Conservation (phyloP, 53 echinoderm and acorn worm species). For the Echinarachnius parma region DNA sequence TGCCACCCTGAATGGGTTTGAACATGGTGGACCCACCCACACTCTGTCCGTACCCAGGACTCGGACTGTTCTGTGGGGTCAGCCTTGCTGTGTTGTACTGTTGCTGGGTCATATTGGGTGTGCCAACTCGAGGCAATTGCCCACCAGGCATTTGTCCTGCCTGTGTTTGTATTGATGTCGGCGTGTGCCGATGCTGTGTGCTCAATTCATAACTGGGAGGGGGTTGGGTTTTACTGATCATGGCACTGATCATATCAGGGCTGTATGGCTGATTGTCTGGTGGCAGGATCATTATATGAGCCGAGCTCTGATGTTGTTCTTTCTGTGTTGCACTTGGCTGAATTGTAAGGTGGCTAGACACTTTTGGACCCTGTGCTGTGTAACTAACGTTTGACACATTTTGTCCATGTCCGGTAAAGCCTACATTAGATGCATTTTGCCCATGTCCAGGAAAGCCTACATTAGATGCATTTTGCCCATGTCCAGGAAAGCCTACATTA, state of each 20-base stretch:
- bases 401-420: not conserved
- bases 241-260: slow-evolving; percentile 61
- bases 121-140: slow-evolving; percentile 7
- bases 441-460: not conserved
- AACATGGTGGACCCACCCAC: slow-evolving; percentile 11
- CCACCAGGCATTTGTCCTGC: slow-evolving; percentile 33
- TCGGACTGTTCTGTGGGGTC: slow-evolving; percentile 16
- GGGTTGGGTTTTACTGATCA: slow-evolving; percentile 83
- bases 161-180: slow-evolving; percentile 59
- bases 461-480: too few relatives aligned
- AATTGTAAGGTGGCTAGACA: slow-evolving; percentile 10
- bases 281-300: slow-evolving; percentile 65
- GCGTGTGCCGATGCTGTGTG: slow-evolving; percentile 65
- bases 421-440: not conserved
- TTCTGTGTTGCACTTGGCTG: slow-evolving; percentile 8
- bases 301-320: slow-evolving; percentile 64
- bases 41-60: slow-evolving; percentile 15
- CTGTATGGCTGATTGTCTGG: slow-evolving; percentile 52
- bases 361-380: slow-evolving; percentile 7
- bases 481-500: not conserved
- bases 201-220: slow-evolving; percentile 93
- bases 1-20: slow-evolving; percentile 42
- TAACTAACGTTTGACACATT: not conserved
- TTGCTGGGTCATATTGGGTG: slow-evolving; percentile 20
- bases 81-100: slow-evolving; percentile 38